phyloP scores from a whole-genome alignment of 2,797 vertebrate species.

The Poeciliopsis gracilis region DNA sequence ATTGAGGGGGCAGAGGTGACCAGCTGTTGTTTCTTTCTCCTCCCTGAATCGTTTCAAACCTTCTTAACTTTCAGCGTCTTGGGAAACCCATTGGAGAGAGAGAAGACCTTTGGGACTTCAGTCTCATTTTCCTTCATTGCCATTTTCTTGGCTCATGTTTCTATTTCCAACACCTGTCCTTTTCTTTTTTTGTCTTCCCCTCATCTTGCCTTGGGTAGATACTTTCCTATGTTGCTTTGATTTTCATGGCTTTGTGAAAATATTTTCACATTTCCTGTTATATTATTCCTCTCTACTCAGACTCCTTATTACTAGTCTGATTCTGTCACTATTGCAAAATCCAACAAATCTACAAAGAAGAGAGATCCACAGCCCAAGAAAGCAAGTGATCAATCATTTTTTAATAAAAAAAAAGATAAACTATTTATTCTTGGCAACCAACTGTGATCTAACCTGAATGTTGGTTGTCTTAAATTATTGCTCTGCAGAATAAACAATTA shows the following conservation, averaged over 20 bases:
- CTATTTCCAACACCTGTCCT: not conserved
- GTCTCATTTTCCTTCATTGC: not conserved
- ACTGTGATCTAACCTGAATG: not conserved
- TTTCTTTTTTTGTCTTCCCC: not conserved
- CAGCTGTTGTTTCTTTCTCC: slow-evolving; percentile 49
- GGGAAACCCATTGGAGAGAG: not conserved
- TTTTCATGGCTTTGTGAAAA: not conserved
- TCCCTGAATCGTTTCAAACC: slow-evolving; percentile 29
- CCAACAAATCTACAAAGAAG: not conserved
- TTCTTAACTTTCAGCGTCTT: slow-evolving; percentile 22
- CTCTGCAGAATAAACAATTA: not conserved
- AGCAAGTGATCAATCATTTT: not conserved
- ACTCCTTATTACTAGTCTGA: not conserved
- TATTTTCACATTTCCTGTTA: not conserved
- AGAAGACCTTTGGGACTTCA: slow-evolving; percentile 29
- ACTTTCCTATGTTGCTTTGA: not conserved
- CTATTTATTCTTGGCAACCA: not conserved
- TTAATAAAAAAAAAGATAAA: not conserved
- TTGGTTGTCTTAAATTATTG: not conserved
- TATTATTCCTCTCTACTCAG: not conserved
- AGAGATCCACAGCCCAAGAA: not conserved
- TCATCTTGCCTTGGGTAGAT: not conserved
- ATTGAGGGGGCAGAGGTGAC: slow-evolving; percentile 53
- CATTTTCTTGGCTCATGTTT: not conserved
- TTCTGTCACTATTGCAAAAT: not conserved